Base-by-base conservation (phyloP, 2,797 vertebrate genomes). In the Sandelia bainsii region DNA sequence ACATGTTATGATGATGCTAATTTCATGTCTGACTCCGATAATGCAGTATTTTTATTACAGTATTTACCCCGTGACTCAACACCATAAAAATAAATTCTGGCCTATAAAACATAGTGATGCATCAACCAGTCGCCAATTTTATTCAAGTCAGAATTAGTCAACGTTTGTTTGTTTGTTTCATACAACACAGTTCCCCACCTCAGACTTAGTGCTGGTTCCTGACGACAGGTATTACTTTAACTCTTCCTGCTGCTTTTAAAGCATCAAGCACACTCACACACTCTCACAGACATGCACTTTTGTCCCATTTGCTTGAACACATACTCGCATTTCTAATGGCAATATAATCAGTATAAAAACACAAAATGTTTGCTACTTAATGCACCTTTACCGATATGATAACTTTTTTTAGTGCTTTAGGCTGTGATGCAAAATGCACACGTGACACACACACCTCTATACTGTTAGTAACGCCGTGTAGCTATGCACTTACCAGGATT, bases 401-500 rank as follows among this genome's bases (percentile, higher is more conserved):
- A 58, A 70, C 44, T 54, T 81, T 53, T 20, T 53, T 22, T 49
- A 39, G 23, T 54, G 45, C 48, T 59, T 75, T 70, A 45, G 65
- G 29, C 65, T 3, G 63, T 57, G 52, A 60, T 48, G 46, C 60
- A 48, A 59, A 19, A 13, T 14, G 52, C 40, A 45, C 22, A 46
- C 40, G 39, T 13, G 11, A 77, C 65, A 69, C 13, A 70, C 77
- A 81, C 70, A 79, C 72, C 14, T 74, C 69, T 25, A 62, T 75
- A 69, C 73, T 56, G 76, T 69, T 81, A 73, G 69, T 62, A 70
- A 80, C 53, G 82, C 73, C 68, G 80, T 72, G 84, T 71, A 90
- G 83, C 89, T 82, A 77, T 92, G 89, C 91, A 91, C 91, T 93
- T 81, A 88, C 78, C 78, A 85, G 89, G 90, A 94, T 93, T 94